Conservation (phyloP, 2,888 invertebrate species). For the Thumatha senex region DNA sequence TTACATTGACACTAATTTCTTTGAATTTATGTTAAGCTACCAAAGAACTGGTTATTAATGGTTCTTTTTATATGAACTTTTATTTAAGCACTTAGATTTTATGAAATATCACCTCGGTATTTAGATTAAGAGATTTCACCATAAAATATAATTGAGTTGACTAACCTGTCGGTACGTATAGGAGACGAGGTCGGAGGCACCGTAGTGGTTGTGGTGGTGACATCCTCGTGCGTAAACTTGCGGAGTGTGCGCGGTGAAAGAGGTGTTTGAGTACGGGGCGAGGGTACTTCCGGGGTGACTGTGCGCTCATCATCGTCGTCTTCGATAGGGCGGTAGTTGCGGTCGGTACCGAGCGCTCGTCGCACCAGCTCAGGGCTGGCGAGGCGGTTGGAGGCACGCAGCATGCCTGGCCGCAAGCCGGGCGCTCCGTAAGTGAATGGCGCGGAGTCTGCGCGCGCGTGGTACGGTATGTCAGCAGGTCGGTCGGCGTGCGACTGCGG, state of each 20-base stretch:
- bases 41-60: conserved; percentile 46
- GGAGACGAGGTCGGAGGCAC: conserved; percentile 53
- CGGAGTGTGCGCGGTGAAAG: conserved; percentile 65
- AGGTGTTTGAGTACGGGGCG: conserved; percentile 56
- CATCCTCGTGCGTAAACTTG: conserved; percentile 70
- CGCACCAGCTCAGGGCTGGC: conserved; percentile 93
- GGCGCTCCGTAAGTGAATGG: conserved; percentile 95
- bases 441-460: conserved; percentile 94
- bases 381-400: conserved; percentile 88
- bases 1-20: conserved; percentile 26
- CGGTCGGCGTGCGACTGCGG: conserved; percentile 78
- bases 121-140: background rate
- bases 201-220: conserved; percentile 61
- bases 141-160: conserved; percentile 1
- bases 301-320: conserved; percentile 71
- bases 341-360: conserved; percentile 84
- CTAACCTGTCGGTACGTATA: conserved; percentile 69
- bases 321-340: conserved; percentile 66
- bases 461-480: conserved; percentile 90
- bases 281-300: conserved; percentile 58
- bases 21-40: conserved; percentile 23
- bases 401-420: conserved; percentile 83
- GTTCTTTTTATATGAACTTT: conserved; percentile 24
- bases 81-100: conserved; percentile 23
- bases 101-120: conserved; percentile 15